phyloP scores from a whole-genome alignment of 2,113 vertebrate species.

The Istiophorus platypterus region DNA sequence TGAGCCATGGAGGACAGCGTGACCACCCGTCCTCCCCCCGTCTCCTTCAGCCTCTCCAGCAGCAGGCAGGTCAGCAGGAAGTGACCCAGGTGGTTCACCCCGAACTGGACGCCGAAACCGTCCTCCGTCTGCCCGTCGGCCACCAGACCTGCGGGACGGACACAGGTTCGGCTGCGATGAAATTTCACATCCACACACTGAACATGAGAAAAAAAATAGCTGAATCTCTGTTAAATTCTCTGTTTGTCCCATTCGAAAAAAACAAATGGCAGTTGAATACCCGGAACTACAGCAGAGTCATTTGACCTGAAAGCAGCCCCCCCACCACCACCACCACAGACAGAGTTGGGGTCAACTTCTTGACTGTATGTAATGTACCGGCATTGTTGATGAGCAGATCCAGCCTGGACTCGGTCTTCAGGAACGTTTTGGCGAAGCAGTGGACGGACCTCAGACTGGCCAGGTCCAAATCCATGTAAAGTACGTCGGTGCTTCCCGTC shows the following conservation, averaged over 20 bases:
- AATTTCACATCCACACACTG: too few species aligned
- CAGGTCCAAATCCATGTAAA: slow-evolving; percentile 76
- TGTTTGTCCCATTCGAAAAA: too few species aligned
- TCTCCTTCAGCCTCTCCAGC: slow-evolving; percentile 85
- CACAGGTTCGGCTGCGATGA: too few species aligned
- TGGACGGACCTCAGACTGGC: slow-evolving; percentile 70
- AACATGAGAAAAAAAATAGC: too few species aligned
- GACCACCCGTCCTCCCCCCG: slow-evolving; percentile 85
- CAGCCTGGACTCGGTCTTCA: slow-evolving; percentile 64
- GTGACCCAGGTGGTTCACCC: slow-evolving; percentile 89
- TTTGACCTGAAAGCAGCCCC: too few species aligned
- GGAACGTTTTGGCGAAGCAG: slow-evolving; percentile 58
- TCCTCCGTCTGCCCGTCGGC: slow-evolving; percentile 84
- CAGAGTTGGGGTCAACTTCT: too few species aligned
- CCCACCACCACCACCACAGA: too few species aligned
- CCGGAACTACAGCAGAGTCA: too few species aligned
- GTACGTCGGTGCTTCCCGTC: slow-evolving; percentile 72
- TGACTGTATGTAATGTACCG: slow-evolving; percentile 58
- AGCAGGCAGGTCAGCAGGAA: slow-evolving; percentile 87
- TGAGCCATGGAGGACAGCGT: slow-evolving; percentile 88
- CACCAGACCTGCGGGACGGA: slow-evolving; percentile 83
- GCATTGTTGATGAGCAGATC: slow-evolving; percentile 83
- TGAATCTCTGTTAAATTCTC: too few species aligned
- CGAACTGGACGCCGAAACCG: slow-evolving; percentile 87
- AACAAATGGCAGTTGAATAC: too few species aligned